Evolutionary conservation across 2,113 vertebrate species (phyloP).

Genomic region (Leiothrix lutea): DNA sequence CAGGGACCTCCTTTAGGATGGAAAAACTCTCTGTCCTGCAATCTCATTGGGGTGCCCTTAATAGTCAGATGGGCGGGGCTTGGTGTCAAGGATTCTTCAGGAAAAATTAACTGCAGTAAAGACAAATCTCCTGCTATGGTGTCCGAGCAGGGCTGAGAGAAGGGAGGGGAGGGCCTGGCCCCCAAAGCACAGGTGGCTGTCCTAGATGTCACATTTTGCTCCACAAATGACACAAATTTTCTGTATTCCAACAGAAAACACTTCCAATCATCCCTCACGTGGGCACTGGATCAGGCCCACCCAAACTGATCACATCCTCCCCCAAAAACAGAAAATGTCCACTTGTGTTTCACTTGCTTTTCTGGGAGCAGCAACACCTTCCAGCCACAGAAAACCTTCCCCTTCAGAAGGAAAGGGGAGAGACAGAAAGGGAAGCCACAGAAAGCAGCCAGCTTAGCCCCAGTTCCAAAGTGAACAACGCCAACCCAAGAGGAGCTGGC

Average conservation of each 20-base stretch:
- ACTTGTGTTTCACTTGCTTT: not conserved
- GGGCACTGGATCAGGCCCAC: not conserved
- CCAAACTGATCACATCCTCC: not conserved
- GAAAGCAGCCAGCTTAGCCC: not conserved
- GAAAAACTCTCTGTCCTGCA: not conserved
- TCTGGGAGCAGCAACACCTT: not conserved
- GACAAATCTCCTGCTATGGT: rapidly evolving
- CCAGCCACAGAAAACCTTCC: not conserved
- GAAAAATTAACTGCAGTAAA: not conserved
- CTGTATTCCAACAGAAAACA: not conserved
- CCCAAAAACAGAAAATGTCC: not conserved
- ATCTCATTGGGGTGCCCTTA: not conserved
- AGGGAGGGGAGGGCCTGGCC: not conserved
- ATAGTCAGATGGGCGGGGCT: not conserved
- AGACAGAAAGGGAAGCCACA: not conserved
- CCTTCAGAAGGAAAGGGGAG: not conserved
- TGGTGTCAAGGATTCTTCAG: not conserved
- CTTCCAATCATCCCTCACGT: not conserved
- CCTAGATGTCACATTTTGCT: not conserved
- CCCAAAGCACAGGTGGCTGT: not conserved
- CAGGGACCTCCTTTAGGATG: not conserved
- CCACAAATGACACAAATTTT: not conserved
- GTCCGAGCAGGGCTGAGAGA: rapidly evolving
- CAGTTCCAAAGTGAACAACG: rapidly evolving
- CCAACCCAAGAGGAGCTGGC: not conserved